Evolutionary conservation across 2,797 vertebrate genomes (phyloP).

Genomic region (Spea hammondii): DNA sequence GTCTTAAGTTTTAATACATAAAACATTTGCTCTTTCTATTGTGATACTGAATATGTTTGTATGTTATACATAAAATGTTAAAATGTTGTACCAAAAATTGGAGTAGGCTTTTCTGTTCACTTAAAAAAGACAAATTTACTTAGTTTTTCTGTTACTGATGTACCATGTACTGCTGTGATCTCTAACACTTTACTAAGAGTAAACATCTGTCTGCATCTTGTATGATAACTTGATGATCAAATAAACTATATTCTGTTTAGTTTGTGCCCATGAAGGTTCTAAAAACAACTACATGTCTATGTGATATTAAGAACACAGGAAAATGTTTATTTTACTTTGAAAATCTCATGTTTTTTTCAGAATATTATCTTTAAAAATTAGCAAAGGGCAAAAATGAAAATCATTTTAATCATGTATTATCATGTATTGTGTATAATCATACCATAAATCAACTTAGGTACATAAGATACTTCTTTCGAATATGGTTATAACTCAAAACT

Average conservation of each 20-base stretch:
- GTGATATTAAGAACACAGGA: background rate
- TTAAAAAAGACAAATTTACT: background rate
- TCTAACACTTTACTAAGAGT: slow-evolving; percentile 4
- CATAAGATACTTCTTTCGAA: too few species aligned
- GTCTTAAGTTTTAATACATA: background rate
- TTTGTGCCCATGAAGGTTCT: background rate
- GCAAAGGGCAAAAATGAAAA: too few species aligned
- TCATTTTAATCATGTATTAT: too few species aligned
- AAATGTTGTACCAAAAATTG: background rate
- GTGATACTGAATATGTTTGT: background rate
- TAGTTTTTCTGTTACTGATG: background rate
- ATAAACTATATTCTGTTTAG: slow-evolving; percentile 11
- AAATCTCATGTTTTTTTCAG: background rate
- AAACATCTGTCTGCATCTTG: slow-evolving; percentile 12
- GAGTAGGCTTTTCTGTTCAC: background rate
- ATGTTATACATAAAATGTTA: background rate
- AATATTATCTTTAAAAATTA: too few species aligned
- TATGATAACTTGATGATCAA: slow-evolving; percentile 2
- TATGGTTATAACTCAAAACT: too few species aligned
- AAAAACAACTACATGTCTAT: background rate
- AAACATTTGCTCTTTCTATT: background rate
- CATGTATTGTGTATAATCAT: too few species aligned
- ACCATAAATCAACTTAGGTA: too few species aligned
- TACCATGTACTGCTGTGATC: background rate
- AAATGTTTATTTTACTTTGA: background rate